Percentiles rank a stretch among this genome's conserved stretches.
Conservation (phyloP, 2,797 vertebrate species). For the Capromys pilorides region DNA sequence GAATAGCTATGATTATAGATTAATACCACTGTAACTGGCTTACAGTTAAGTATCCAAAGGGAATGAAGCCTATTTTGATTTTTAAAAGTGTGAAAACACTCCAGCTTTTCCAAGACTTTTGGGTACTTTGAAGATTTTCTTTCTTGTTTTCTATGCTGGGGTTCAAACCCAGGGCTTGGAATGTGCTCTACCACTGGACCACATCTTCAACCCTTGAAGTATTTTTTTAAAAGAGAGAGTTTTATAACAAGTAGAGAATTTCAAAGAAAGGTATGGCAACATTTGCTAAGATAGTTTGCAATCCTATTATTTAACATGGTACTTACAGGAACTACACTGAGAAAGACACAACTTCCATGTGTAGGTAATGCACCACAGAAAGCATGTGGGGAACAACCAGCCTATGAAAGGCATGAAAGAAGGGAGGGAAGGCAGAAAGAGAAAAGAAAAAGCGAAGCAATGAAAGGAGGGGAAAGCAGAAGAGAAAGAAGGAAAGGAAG, state of each 20-base stretch:
- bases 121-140: slow-evolving; percentile 20
- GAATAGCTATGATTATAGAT: not conserved
- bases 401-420: no score
- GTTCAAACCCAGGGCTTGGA: not conserved
- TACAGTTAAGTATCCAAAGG: not conserved
- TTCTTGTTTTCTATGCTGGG: not conserved
- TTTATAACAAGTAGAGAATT: not conserved
- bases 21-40: not conserved
- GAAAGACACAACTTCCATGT: not conserved
- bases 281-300: not conserved
- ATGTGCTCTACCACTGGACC: not conserved
- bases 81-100: not conserved
- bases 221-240: not conserved
- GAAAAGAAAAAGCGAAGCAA: no score
- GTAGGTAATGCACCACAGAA: not conserved
- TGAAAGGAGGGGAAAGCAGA: not conserved
- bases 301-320: not conserved
- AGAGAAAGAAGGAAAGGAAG: no score
- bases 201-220: not conserved
- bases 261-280: not conserved
- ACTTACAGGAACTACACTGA: not conserved
- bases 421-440: not conserved
- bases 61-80: not conserved
- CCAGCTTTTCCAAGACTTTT: not conserved
- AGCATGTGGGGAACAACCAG: not conserved